A percentile compares a stretch with the other conserved stretches of the same genome.
These are phyloP conservation scores for Falcunculus frontatus DNA, from an alignment of 2,113 vertebrate genomes.

Conservation along the genomic window DNA sequence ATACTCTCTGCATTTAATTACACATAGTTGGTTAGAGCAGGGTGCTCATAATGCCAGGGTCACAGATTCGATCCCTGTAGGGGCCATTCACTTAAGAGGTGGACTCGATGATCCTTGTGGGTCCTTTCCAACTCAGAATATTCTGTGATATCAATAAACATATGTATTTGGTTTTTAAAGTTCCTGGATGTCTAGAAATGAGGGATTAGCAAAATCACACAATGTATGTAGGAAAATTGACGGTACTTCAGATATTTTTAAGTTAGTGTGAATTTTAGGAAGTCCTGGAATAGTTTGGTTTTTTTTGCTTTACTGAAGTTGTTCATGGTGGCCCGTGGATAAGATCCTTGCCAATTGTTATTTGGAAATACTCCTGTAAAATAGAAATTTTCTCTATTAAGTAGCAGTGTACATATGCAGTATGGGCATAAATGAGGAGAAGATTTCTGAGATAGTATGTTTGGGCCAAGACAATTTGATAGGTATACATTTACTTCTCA, in stretches of 20 bases:
- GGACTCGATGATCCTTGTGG: background rate
- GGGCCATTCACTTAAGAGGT: background rate
- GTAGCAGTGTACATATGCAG: background rate
- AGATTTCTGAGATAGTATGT: background rate
- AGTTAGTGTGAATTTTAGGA: background rate
- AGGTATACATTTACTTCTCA: background rate
- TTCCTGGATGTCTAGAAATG: background rate
- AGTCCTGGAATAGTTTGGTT: background rate
- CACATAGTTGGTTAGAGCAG: background rate
- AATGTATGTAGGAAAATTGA: background rate
- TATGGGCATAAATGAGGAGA: constrained; percentile 6
- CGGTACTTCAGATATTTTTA: background rate
- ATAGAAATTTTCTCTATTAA: background rate
- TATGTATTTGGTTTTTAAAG: background rate
- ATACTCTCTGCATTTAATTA: background rate
- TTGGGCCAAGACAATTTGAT: constrained; percentile 17
- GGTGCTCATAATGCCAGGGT: background rate
- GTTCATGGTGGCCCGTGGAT: background rate
- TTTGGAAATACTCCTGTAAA: background rate
- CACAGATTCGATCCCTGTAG: background rate
- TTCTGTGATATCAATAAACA: background rate
- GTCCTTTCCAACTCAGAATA: background rate
- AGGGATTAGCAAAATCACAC: background rate
- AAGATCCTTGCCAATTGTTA: background rate
- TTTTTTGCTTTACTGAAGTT: background rate